phyloP scores from a whole-genome alignment of 2,888 invertebrate species.

The Eupithecia tripunctaria region DNA sequence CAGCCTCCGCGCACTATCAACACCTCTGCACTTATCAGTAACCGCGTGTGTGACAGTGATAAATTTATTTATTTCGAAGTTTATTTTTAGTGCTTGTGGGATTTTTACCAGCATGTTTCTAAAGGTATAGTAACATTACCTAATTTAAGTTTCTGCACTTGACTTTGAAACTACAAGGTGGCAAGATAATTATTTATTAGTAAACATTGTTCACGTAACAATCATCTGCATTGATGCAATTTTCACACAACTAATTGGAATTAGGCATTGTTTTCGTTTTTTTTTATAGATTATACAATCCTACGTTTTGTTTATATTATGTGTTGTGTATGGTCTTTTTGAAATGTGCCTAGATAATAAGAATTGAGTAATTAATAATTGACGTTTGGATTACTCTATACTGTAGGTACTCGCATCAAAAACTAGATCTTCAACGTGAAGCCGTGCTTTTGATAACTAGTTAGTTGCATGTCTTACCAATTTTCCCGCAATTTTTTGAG shows the following conservation, averaged over 20 bases:
- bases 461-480: neutral
- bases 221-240: conserved; percentile 51
- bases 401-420: neutral
- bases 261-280: conserved; percentile 49
- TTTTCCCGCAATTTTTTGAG: neutral
- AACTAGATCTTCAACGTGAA: neutral
- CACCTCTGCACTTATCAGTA: conserved; percentile 62
- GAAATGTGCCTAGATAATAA: neutral
- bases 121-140: conserved; percentile 60
- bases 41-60: conserved; percentile 75
- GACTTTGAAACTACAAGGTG: conserved; percentile 54
- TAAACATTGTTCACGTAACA: conserved; percentile 59
- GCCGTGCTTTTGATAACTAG: neutral
- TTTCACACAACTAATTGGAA: conserved; percentile 52
- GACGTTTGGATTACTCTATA: too few species aligned
- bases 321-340: neutral
- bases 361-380: neutral
- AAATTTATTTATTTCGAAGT: conserved; percentile 45
- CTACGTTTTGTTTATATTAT: neutral
- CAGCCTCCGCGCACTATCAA: conserved; percentile 76
- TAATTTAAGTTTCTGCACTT: conserved; percentile 51
- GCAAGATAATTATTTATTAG: conserved; percentile 51
- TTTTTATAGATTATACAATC: neutral
- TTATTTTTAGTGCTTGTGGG: conserved; percentile 44
- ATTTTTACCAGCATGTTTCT: conserved; percentile 58